Conservation (phyloP, 2,888 invertebrate species). For the Cacoxenus indagator region DNA sequence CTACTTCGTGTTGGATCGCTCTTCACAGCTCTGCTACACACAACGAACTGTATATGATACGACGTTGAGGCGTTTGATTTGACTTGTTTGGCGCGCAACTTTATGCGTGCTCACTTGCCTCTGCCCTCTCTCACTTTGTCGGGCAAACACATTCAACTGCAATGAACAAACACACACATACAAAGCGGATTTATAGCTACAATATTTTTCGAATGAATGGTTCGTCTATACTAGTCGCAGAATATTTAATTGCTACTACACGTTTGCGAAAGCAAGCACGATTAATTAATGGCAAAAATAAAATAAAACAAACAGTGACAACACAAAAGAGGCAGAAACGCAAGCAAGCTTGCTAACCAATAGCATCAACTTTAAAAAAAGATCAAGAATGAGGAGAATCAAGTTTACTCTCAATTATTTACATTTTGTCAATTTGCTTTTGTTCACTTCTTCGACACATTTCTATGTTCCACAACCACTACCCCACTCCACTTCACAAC, state of each 20-base stretch:
- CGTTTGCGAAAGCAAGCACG: constrained; percentile 45
- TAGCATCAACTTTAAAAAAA: constrained; percentile 52
- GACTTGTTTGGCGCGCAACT: too few species aligned
- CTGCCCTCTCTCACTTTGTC: constrained; percentile 20
- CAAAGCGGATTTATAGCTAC: constrained; percentile 21
- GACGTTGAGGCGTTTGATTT: too few species aligned
- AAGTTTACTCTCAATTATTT: constrained; percentile 33
- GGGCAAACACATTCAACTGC: constrained; percentile 39
- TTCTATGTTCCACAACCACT: background rate
- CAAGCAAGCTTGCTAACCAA: background rate
- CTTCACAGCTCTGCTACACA: too few species aligned
- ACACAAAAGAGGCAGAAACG: constrained; percentile 15
- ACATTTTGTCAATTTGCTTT: constrained; percentile 42
- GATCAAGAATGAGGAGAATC: constrained; percentile 36
- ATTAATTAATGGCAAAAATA: constrained; percentile 44
- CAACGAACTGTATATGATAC: too few species aligned
- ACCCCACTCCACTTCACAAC: background rate
- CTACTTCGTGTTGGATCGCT: too few species aligned
- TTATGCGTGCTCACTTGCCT: too few species aligned
- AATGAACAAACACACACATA: background rate
- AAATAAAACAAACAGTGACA: too few species aligned
- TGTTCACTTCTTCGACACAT: constrained; percentile 31
- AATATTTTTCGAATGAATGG: constrained; percentile 13
- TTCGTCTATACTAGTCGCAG: constrained; percentile 20
- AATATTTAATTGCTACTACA: constrained; percentile 43